Conservation (phyloP, 2,888 invertebrate genomes). For the Volucella inanis region DNA sequence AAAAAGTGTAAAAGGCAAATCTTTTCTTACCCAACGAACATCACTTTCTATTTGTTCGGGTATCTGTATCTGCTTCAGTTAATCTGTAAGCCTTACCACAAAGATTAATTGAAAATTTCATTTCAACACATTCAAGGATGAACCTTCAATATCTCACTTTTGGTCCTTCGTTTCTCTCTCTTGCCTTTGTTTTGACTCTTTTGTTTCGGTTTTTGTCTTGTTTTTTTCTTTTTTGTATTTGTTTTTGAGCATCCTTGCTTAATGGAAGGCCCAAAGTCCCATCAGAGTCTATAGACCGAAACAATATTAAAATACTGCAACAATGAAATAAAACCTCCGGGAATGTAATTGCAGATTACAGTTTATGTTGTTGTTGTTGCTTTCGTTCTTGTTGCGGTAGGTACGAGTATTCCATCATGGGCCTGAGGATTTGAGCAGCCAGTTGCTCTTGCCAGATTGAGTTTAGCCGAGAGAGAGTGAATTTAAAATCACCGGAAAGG, state of each 20-base stretch:
- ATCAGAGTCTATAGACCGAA: slow-evolving; percentile 13
- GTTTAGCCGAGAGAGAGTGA: neutral
- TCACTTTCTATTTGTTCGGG: neutral
- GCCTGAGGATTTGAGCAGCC: slow-evolving; percentile 16
- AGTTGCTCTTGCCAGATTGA: neutral
- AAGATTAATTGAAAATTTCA: slow-evolving; percentile 39
- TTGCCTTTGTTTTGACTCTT: neutral
- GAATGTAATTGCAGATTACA: slow-evolving; percentile 60
- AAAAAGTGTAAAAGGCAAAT: too few species aligned
- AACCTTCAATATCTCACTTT: slow-evolving; percentile 12
- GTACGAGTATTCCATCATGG: neutral
- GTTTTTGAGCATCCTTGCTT: neutral
- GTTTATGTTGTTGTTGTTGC: slow-evolving; percentile 20
- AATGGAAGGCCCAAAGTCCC: slow-evolving; percentile 18
- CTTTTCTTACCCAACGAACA: neutral
- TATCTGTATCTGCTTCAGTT: neutral
- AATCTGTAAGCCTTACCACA: slow-evolving; percentile 1
- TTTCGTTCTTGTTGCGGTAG: slow-evolving; percentile 7
- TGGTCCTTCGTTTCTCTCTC: neutral
- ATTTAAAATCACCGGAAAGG: slow-evolving; percentile 30
- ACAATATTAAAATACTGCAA: slow-evolving; percentile 48
- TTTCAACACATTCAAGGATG: slow-evolving; percentile 19
- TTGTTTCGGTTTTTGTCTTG: neutral
- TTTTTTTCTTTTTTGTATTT: slow-evolving; percentile 1
- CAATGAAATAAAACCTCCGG: slow-evolving; percentile 50